Percentiles rank a stretch among this genome's conserved stretches.
phyloP scores from a whole-genome alignment of 2,797 vertebrate species.

The Staurois parvus region DNA sequence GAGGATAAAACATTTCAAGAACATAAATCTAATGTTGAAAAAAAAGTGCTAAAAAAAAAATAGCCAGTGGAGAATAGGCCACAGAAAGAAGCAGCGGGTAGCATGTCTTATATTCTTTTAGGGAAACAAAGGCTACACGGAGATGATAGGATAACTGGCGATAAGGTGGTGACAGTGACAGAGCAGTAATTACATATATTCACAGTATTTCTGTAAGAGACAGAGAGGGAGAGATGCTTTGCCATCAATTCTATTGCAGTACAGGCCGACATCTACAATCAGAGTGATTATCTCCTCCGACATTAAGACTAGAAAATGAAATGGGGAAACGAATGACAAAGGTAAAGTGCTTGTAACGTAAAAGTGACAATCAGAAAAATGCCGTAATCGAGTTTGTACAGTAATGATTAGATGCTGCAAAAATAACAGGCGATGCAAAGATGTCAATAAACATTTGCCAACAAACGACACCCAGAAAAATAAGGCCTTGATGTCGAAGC shows the following conservation, averaged over 20 bases:
- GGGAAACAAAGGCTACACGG: constrained; percentile 47
- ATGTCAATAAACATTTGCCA: constrained; percentile 42
- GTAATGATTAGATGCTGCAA: constrained; percentile 10
- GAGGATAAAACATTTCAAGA: constrained; percentile 11
- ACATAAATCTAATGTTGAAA: constrained; percentile 39
- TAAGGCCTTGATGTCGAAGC: constrained; percentile 2
- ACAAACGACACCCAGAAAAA: constrained; percentile 34
- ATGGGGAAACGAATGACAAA: constrained; percentile 42
- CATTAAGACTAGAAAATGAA: constrained; percentile 47
- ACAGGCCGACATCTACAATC: constrained; percentile 46
- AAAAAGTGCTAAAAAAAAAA: constrained; percentile 17
- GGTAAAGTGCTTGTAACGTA: constrained; percentile 36
- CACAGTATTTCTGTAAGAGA: constrained; percentile 22
- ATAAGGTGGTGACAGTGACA: constrained; percentile 55
- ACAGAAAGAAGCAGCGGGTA: constrained; percentile 30
- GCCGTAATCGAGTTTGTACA: constrained; percentile 50
- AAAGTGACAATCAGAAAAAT: constrained; percentile 49
- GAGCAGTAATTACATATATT: constrained; percentile 57
- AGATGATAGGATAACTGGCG: constrained; percentile 55
- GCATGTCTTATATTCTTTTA: constrained; percentile 34
- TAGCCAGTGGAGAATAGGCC: neutral
- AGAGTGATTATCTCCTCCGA: constrained; percentile 50
- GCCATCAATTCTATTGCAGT: constrained; percentile 44
- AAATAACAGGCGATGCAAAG: constrained; percentile 40
- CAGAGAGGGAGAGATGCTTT: constrained; percentile 14